Percentiles rank a stretch among this genome's conserved stretches.
Conservation (phyloP, 2,797 vertebrate species). For the Acanthurus tractus region DNA sequence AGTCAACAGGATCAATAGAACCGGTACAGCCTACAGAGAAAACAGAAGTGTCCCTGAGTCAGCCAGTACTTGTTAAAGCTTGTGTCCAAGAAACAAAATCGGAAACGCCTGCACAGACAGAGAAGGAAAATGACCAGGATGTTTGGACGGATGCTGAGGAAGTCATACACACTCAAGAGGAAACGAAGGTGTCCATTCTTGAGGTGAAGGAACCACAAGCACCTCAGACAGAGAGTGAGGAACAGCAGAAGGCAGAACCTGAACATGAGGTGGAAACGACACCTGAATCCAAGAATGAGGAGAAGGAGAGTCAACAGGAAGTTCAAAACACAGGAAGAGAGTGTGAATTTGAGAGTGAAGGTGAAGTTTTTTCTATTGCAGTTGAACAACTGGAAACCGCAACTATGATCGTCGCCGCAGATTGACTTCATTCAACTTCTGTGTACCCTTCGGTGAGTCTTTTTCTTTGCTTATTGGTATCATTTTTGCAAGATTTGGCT, state of each 20-base stretch:
- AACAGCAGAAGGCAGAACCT: constrained; percentile 8
- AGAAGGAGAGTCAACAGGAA: constrained; percentile 31
- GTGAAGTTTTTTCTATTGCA: constrained; percentile 71
- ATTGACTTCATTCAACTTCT: constrained; percentile 21
- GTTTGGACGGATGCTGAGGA: constrained; percentile 84
- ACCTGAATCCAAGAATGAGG: neutral
- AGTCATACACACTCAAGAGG: constrained; percentile 45
- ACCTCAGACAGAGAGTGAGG: neutral
- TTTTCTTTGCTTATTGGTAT: neutral
- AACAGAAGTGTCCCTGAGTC: constrained; percentile 7
- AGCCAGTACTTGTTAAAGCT: constrained; percentile 11
- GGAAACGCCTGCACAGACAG: constrained; percentile 30
- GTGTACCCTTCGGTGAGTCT: constrained; percentile 33
- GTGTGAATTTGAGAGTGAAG: constrained; percentile 59
- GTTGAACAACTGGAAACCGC: constrained; percentile 52
- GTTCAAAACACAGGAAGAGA: constrained; percentile 18
- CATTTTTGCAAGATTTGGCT: neutral
- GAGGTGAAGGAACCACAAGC: constrained; percentile 36
- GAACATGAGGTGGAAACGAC: constrained; percentile 23
- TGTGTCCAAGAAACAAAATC: constrained; percentile 5
- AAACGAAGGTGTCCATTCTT: neutral
- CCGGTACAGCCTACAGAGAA: constrained; percentile 26
- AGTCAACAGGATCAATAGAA: constrained; percentile 30
- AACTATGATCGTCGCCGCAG: neutral
- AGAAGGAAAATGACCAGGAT: constrained; percentile 70